Percentiles rank a stretch among this genome's conserved stretches.
Conservation (phyloP, 2,888 invertebrate species). For the Xestia rhomboidea region DNA sequence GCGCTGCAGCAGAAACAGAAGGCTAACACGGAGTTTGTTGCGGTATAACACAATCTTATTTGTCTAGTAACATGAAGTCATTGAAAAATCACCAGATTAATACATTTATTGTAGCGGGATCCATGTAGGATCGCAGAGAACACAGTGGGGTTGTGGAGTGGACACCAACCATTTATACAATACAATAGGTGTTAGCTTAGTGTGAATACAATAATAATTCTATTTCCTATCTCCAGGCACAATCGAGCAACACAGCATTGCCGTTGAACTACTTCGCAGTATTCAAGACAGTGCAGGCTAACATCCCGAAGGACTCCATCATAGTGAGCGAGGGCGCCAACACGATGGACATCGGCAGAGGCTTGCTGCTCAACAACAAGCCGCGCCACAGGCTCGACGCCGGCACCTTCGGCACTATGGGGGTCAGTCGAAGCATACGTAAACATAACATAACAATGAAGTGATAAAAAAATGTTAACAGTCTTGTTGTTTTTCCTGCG, state of each 20-base stretch:
- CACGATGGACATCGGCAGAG: conserved; percentile 99
- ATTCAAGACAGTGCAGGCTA: conserved; percentile 95
- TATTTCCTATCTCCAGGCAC: conserved; percentile 73
- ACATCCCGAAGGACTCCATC: conserved; percentile 95
- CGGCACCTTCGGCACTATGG: conserved; percentile 99
- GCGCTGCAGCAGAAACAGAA: conserved; percentile 93
- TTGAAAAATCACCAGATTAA: neutral
- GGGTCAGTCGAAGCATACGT: conserved; percentile 87
- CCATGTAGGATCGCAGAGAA: neutral
- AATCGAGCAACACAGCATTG: conserved; percentile 92
- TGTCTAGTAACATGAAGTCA: neutral
- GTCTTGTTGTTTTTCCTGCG: neutral
- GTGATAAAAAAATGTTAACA: neutral
- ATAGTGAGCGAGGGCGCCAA: conserved; percentile 99
- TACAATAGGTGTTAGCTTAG: neutral
- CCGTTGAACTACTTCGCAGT: conserved; percentile 99
- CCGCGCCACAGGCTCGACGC: conserved; percentile 98
- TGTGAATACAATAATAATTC: neutral
- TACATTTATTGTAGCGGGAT: neutral
- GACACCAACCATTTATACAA: neutral
- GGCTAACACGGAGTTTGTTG: conserved; percentile 93
- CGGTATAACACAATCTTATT: conserved; percentile 83
- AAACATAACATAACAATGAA: neutral
- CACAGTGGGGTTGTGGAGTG: neutral
- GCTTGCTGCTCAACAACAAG: conserved; percentile 95